These are phyloP conservation scores for Spheniscus mendiculus DNA, from an alignment of 2,113 vertebrate genomes.

Conservation along the genomic window DNA sequence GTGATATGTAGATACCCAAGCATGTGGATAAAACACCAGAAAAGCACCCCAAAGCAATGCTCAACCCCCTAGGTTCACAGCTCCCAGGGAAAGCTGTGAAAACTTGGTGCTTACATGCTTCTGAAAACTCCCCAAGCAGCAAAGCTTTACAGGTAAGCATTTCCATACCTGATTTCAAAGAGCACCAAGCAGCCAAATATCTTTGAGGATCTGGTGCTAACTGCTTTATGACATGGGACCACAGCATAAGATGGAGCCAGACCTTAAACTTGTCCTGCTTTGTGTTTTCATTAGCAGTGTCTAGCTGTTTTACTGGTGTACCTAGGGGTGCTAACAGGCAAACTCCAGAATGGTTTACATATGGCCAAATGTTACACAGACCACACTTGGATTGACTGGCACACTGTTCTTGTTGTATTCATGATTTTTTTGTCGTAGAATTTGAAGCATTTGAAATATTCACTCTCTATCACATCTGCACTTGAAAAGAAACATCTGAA, in stretches of 20 bases:
- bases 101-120: background rate
- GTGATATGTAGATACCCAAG: background rate
- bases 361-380: background rate
- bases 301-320: background rate
- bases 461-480: background rate
- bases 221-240: background rate
- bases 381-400: background rate
- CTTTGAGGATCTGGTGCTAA: background rate
- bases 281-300: background rate
- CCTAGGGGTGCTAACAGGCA: background rate
- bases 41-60: background rate
- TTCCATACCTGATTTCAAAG: background rate
- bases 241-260: background rate
- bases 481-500: background rate
- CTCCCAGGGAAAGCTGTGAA: background rate
- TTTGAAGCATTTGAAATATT: background rate
- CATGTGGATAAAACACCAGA: background rate
- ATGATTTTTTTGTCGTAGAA: accelerated
- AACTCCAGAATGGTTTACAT: background rate
- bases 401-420: background rate
- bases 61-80: background rate
- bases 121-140: background rate
- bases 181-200: background rate
- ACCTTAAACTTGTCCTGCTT: background rate
- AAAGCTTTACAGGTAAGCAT: background rate